A percentile compares a stretch with the other conserved stretches of the same genome.
Evolutionary conservation across 1,140 invertebrate species (phyloP).

Genomic region (Atta colombica): DNA sequence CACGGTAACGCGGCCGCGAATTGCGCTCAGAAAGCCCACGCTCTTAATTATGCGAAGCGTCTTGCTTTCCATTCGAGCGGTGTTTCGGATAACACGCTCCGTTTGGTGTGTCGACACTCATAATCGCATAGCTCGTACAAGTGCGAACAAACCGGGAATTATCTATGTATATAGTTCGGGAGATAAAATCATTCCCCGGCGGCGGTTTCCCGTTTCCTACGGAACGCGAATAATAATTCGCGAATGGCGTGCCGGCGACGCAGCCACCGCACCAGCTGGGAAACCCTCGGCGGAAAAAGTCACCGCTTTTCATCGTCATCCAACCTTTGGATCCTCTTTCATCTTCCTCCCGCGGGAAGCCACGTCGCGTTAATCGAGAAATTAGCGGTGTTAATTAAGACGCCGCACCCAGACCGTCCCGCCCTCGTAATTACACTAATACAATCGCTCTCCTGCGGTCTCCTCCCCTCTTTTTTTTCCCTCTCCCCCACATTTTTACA

Average conservation of each 20-base stretch:
- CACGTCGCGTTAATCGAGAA: slow-evolving; percentile 69
- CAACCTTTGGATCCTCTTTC: background rate
- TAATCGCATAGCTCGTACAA: slow-evolving; percentile 20
- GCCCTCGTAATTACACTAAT: slow-evolving; percentile 65
- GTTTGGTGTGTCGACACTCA: slow-evolving; percentile 45
- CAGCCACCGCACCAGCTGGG: too few species aligned
- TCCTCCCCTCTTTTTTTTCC: background rate
- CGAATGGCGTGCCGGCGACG: background rate
- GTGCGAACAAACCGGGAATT: background rate
- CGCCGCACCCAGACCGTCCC: slow-evolving; percentile 46
- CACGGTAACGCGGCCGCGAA: background rate
- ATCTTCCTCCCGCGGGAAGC: background rate
- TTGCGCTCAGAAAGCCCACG: background rate
- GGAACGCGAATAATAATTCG: background rate
- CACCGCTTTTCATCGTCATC: slow-evolving; percentile 1
- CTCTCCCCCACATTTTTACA: background rate
- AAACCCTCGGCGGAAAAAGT: background rate
- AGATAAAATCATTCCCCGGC: background rate
- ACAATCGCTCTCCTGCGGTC: slow-evolving; percentile 18
- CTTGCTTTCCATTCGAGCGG: slow-evolving; percentile 24
- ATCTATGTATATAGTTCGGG: slow-evolving; percentile 1
- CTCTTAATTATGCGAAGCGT: slow-evolving; percentile 25
- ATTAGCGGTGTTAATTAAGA: slow-evolving; percentile 75
- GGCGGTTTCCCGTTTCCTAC: background rate
- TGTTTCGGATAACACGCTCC: slow-evolving; percentile 39